Percentiles rank a stretch among this genome's conserved stretches.
These are phyloP conservation scores for Orius insidiosus DNA, from an alignment of 1,140 invertebrate species.

Conservation along the genomic window DNA sequence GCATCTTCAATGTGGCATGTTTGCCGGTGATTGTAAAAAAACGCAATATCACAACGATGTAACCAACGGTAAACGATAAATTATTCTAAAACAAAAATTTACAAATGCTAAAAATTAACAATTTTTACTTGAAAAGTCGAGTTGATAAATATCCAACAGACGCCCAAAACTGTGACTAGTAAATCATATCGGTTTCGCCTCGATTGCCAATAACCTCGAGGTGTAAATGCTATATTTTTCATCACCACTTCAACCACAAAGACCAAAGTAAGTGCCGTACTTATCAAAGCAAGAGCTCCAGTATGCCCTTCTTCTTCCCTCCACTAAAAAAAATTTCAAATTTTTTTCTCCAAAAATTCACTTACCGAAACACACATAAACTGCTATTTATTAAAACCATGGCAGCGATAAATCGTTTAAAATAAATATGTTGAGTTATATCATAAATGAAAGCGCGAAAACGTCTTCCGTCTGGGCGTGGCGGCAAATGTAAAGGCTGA, in stretches of 20 bases:
- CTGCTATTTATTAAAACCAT: conserved; percentile 84
- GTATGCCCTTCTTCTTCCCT: conserved; percentile 59
- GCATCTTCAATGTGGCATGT: conserved; percentile 98
- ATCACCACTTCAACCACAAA: conserved; percentile 90
- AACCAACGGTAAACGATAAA: conserved; percentile 86
- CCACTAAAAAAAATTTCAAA: conserved; percentile 43
- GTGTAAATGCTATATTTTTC: conserved; percentile 98
- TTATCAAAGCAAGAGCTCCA: conserved; percentile 66
- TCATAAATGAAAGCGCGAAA: conserved; percentile 93
- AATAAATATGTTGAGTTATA: conserved; percentile 90
- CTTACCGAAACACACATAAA: conserved; percentile 71
- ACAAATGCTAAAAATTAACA: too few species aligned
- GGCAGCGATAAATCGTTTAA: conserved; percentile 85
- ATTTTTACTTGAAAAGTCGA: conserved; percentile 61
- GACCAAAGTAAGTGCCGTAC: conserved; percentile 64
- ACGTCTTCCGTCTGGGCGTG: conserved; percentile 77
- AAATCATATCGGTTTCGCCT: conserved; percentile 94
- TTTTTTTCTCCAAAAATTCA: too few species aligned
- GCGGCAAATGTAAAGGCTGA: conserved; percentile 93
- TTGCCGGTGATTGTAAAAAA: conserved; percentile 99
- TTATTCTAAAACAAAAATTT: conserved; percentile 53
- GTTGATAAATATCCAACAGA: conserved; percentile 93
- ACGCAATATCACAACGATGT: conserved; percentile 90
- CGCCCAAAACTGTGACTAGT: conserved; percentile 87
- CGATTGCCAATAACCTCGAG: conserved; percentile 95